These are phyloP conservation scores for Agonopterix arenella DNA, from an alignment of 2,888 invertebrate species.

Conservation along the genomic window DNA sequence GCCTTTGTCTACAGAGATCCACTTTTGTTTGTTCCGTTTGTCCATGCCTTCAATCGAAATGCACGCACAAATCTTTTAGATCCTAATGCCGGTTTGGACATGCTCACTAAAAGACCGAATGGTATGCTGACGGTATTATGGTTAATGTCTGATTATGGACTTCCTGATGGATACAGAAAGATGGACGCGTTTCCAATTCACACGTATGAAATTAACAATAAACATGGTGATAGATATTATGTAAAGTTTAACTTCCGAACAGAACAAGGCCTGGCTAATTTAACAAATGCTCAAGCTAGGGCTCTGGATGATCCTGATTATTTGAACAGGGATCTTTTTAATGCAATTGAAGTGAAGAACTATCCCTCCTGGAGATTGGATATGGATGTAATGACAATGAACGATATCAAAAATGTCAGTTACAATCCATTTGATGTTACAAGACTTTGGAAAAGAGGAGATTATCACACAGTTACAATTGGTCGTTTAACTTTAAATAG, in stretches of 20 bases:
- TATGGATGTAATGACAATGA: constrained; percentile 40
- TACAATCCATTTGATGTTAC: constrained; percentile 53
- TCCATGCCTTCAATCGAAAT: constrained; percentile 94
- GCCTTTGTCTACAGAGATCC: constrained; percentile 93
- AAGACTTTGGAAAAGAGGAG: constrained; percentile 48
- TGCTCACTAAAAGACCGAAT: constrained; percentile 87
- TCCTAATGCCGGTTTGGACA: constrained; percentile 92
- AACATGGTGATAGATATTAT: constrained; percentile 80
- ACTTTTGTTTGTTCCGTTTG: constrained; percentile 87
- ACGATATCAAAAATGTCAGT: constrained; percentile 33
- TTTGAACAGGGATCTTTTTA: constrained; percentile 85
- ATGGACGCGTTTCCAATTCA: constrained; percentile 96
- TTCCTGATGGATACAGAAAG: constrained; percentile 91
- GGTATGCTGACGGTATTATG: constrained; percentile 85
- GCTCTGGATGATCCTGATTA: constrained; percentile 89
- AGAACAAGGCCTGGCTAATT: constrained; percentile 88
- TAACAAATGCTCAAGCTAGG: constrained; percentile 79
- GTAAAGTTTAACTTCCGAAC: constrained; percentile 95
- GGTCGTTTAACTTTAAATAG: constrained; percentile 40
- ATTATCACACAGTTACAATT: constrained; percentile 37
- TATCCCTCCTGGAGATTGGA: constrained; percentile 50
- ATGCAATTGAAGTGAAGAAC: constrained; percentile 84
- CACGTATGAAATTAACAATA: constrained; percentile 91
- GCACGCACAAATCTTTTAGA: constrained; percentile 90
- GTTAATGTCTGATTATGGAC: constrained; percentile 89